Base-by-base conservation (phyloP, 2,888 invertebrate genomes). In the Strigamia crassipes region DNA sequence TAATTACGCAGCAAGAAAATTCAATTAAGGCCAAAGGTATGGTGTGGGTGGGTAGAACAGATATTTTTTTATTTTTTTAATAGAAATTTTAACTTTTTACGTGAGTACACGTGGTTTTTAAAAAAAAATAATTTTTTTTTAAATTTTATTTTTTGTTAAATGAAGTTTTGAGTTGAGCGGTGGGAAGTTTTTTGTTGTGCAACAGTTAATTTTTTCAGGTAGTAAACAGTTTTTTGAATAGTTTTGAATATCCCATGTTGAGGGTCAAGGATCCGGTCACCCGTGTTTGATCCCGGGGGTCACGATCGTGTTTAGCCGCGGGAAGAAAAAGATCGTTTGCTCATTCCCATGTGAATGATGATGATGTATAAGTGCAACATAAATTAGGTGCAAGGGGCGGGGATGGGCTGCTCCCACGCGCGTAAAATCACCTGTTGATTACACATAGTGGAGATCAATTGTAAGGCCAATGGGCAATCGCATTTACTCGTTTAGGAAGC, bases 231-330 rank as follows among this genome's bases (percentile, higher is more conserved):
- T 73, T 73, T 73, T 73, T 73, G 73, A 73, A 73, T 31, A 31
- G 27, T n/a, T 73, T 73, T 73, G 73, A 27, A 27, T 73, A 31
- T 31, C 23, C 31, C 23, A 13, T 15, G 73, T 27, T 73, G 73
- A 73, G 73, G 73, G 73, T 73, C 73, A 73, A 73, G 73, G 73
- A 73, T 73, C 73, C 73, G 73, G 73, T 73, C 73, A 73, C 73
- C 73, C 15, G 73, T 27, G 73, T 73, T 73, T 73, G 73, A 73
- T 31, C 73, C 56, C 73, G 18, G 73, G 73, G 73, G 73, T 73
- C 73, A 73, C 73, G 73, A 73, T 73, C 73, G 73, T 73, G 73
- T 73, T 73, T 31, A 73, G 73, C 73, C 73, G 73, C 73, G 73
- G 73, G 73, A 73, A 73, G 73, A 27, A 73, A 73, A 73, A 18